Conservation (phyloP, 2,888 invertebrate genomes). For the Villa cingulata region DNA sequence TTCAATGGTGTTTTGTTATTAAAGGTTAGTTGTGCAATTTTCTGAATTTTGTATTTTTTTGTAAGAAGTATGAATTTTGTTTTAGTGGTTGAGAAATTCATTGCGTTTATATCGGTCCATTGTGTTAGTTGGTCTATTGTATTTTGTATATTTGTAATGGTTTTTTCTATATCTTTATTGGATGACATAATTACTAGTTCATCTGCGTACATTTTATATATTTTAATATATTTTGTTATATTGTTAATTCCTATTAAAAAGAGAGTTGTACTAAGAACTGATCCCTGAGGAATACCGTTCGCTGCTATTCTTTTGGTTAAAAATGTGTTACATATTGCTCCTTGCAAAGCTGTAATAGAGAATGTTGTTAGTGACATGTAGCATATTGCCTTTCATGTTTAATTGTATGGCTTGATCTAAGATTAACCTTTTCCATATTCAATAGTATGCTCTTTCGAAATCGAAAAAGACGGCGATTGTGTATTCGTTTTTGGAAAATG, state of each 20-base stretch:
- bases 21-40: too few species aligned
- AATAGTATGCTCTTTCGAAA: constrained; percentile 1
- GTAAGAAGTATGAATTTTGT: background rate
- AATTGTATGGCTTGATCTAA: too few species aligned
- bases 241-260: background rate
- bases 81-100: background rate
- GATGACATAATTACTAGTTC: background rate
- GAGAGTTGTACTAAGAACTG: background rate
- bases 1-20: background rate
- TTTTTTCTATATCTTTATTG: background rate
- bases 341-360: background rate
- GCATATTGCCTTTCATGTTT: background rate
- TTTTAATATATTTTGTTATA: background rate
- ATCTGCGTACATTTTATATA: background rate
- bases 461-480: background rate
- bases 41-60: background rate
- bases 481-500: background rate
- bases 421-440: background rate
- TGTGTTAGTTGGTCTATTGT: background rate
- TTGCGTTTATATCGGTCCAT: background rate
- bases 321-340: background rate
- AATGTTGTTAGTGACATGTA: background rate
- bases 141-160: background rate
- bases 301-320: background rate
- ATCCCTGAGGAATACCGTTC: constrained; percentile 1